Conservation (phyloP, 2,797 vertebrate species). For the Hypotaenidia okinawae region DNA sequence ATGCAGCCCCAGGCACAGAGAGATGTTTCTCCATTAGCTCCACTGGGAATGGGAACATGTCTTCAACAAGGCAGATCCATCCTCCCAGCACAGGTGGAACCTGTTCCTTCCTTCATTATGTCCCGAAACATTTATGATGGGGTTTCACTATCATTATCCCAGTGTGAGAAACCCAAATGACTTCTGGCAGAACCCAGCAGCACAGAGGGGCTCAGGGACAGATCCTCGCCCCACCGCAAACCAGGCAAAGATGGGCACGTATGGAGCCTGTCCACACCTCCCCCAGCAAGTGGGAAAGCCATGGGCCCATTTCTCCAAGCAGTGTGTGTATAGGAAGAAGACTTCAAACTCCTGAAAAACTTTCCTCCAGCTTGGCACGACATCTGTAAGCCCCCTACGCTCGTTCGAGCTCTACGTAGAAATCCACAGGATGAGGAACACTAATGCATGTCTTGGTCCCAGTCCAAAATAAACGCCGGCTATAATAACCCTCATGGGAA, state of each 20-base stretch:
- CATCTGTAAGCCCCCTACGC: background rate
- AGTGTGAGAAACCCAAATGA: background rate
- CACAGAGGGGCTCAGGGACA: background rate
- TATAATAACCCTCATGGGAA: constrained; percentile 62
- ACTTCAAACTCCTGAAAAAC: background rate
- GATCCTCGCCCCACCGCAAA: background rate
- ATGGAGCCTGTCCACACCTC: background rate
- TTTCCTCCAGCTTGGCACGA: background rate
- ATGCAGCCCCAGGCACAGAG: background rate
- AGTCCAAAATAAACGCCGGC: constrained; percentile 52
- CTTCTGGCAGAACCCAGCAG: background rate
- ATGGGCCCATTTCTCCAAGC: fast-evolving
- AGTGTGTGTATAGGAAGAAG: fast-evolving
- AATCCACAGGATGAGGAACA: constrained; percentile 56
- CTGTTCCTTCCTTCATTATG: background rate
- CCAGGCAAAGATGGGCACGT: fast-evolving
- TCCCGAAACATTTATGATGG: background rate
- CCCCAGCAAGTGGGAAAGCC: fast-evolving
- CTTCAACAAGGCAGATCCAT: background rate
- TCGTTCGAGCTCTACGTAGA: background rate
- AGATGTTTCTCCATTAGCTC: background rate
- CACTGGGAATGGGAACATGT: fast-evolving
- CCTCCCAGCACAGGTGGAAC: background rate
- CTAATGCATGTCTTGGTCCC: constrained; percentile 61
- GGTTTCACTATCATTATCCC: background rate